Base-by-base conservation (phyloP, 2,113 vertebrate genomes). In the Pedionomus torquatus region DNA sequence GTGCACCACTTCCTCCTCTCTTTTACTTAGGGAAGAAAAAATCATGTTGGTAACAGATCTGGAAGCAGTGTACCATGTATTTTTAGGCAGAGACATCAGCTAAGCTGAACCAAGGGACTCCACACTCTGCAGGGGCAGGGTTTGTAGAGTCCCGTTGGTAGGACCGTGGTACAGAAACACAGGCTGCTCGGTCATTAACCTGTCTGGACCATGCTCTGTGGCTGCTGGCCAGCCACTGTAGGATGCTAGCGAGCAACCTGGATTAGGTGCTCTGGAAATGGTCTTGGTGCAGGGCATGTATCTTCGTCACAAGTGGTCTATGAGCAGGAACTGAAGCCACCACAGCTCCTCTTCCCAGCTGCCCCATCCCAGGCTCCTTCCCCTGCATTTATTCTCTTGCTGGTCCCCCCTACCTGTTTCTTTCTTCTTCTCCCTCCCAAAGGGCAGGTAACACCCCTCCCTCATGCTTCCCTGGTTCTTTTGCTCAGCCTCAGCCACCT, bases 201-300 rank as follows among this genome's bases (percentile, higher is more conserved):
- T 35, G 61, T 12, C 51, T 1, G 4, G 25, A 23, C 14, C 39
- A 28, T 26, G 35, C 16, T 81, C n/a, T 18, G 6, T 21, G 58
- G 31, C 44, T 1, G 20, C 43, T 2, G 1, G 16, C 24, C 19
- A 10, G 54, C 26, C 1, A 1, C 15, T 35, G 6, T 13, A 41
- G n/a, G 43, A 17, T 28, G 39, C 19, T 33, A 31, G 28, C 1
- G 4, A 76, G 61, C 31, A 69, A 15, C 55, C 54, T 23, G 54
- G 31, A 9, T 57, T 31, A 25, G 58, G 20, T 1, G 18, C 48
- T 80, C 58, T 44, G 39, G 61, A 21, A 33, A 20, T 0, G 4
- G 16, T 15, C 48, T 26, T 4, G n/a, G 31, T 17, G 57, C n/a
- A 70, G 84, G 76, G 33, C 49, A 16, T 0, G 0, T 9, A 18